Conservation (phyloP, 2,888 invertebrate species). For the Theretra japonica region DNA sequence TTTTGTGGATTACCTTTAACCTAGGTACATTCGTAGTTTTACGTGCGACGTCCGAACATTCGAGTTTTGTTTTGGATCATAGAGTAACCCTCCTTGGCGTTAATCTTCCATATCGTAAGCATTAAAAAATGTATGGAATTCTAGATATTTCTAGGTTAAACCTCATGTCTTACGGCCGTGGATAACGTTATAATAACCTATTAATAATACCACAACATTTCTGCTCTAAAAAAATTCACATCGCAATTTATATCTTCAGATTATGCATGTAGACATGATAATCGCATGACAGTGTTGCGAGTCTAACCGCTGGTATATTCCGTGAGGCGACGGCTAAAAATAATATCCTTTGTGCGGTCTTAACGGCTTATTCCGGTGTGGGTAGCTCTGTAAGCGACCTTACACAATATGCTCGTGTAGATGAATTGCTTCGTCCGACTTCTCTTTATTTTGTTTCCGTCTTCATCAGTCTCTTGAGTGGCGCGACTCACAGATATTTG, state of each 20-base stretch:
- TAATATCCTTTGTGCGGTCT: constrained; percentile 43
- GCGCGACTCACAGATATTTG: too few species aligned
- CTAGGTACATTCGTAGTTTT: too few species aligned
- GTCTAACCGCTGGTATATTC: constrained; percentile 28
- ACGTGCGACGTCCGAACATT: too few species aligned
- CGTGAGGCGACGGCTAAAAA: constrained; percentile 42
- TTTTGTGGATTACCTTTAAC: too few species aligned
- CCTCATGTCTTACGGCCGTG: neutral
- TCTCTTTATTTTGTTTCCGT: neutral
- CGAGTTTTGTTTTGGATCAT: too few species aligned
- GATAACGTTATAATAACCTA: neutral
- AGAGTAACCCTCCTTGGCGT: too few species aligned
- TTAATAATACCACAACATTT: constrained; percentile 5
- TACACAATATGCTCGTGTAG: neutral
- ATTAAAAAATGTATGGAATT: neutral
- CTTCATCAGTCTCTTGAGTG: too few species aligned
- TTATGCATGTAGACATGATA: constrained; percentile 1
- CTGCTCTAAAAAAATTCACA: neutral
- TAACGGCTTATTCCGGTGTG: constrained; percentile 33
- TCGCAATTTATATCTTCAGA: neutral
- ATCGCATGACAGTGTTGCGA: neutral
- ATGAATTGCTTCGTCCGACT: neutral
- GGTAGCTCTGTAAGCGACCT: neutral
- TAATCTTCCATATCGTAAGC: neutral
- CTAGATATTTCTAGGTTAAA: neutral